Evolutionary conservation across 2,888 invertebrate genomes (phyloP), one percentile per base, ranked within the genome.

Genomic region (Julus scanicus): DNA sequence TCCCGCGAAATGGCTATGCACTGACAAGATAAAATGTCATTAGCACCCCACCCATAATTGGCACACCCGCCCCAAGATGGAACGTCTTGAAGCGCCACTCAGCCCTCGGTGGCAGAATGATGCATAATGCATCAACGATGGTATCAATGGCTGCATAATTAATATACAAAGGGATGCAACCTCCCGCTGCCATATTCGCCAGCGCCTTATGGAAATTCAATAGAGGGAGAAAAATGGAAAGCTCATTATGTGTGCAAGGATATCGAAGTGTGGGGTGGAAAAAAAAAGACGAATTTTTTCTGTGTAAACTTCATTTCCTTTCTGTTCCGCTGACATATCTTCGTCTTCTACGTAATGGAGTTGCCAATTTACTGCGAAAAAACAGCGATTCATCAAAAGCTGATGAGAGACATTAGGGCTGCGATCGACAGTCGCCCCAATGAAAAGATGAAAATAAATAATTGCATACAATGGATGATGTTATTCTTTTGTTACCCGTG

Each of bases 221-320:
- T 53, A 53, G 53, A 53, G 53, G 53, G 53, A 53, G 53, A 6
- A 53, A 53, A 53, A 53, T 53, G 15, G 53, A 53, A 53, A 13
- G 53, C 53, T 53, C 53, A 53, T 53, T 53, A 53, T 53, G 53
- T 15, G 15, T 53, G 53, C 13, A 53, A 53, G 53, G 53, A 53
- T 53, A 53, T 48, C 48, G 5, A 5, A 11, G 6, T 8, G 48
- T 53, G 53, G 53, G 15, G 53, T 3, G 53, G 15, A 53, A 53
- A 53, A 53, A 53, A 53, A 48, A 53, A 53, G 53, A 53, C 53
- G 53, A 53, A 53, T 53, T 53, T 53, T 53, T 53, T 53, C 53
- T 53, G 53, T 53, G 53, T 53, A 53, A 53, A 53, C 53, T 53
- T 53, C 53, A 53, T 53, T 53, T 53, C 53, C 53, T 53, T 53